A percentile compares a stretch with the other conserved stretches of the same genome.
phyloP scores from a whole-genome alignment of 2,888 invertebrate species.

The Callimorpha dominula region DNA sequence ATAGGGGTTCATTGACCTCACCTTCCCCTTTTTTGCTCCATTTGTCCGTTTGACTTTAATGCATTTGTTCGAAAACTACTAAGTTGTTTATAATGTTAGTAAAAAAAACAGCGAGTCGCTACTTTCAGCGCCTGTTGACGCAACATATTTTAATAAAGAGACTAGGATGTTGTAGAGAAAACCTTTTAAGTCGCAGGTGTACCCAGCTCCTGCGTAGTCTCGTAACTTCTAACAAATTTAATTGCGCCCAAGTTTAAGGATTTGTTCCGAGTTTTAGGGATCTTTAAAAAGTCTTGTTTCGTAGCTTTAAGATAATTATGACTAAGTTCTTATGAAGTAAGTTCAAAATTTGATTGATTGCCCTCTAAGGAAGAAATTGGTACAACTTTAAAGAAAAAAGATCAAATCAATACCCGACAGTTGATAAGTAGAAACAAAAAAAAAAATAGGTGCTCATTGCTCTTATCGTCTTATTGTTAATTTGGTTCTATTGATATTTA shows the following conservation, averaged over 20 bases:
- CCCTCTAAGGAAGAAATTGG: too few relatives aligned
- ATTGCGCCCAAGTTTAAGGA: slow-evolving; percentile 50
- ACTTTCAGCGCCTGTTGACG: slow-evolving; percentile 29
- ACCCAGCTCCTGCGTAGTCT: slow-evolving; percentile 40
- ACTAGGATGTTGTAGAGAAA: slow-evolving; percentile 45
- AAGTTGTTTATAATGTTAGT: too few relatives aligned
- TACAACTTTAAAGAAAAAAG: neutral
- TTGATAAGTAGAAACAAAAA: neutral
- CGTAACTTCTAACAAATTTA: slow-evolving; percentile 58
- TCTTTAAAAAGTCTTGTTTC: neutral
- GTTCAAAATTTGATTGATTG: neutral
- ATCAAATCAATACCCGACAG: neutral
- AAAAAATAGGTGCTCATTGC: neutral
- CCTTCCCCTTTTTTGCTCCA: too few relatives aligned
- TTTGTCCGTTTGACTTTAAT: too few relatives aligned
- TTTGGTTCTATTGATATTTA: too few relatives aligned
- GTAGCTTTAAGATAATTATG: neutral
- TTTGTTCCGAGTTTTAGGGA: neutral
- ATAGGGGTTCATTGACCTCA: too few relatives aligned
- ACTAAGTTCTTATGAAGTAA: neutral
- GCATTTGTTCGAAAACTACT: too few relatives aligned
- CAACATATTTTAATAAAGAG: slow-evolving; percentile 53
- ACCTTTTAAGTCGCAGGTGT: slow-evolving; percentile 65
- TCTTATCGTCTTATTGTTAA: too few relatives aligned
- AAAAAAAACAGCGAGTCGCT: slow-evolving; percentile 19